Evolutionary conservation across 1,140 invertebrate genomes (phyloP).

Genomic region (Ctenoplectra terminalis): DNA sequence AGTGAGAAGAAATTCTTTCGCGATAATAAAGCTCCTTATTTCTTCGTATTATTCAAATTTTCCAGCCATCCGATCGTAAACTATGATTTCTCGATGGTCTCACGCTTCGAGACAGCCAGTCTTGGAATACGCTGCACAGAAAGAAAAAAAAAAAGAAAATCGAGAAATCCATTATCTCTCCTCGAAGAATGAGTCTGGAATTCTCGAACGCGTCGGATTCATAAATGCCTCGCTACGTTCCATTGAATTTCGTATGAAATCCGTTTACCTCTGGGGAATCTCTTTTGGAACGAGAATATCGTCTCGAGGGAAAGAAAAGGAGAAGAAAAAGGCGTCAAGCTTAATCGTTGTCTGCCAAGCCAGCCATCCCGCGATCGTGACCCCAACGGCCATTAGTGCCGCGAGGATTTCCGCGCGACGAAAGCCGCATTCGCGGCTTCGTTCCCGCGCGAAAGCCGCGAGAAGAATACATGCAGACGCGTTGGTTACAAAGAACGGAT

Average conservation of each 20-base stretch:
- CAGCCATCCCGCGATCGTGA: neutral
- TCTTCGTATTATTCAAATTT: constrained; percentile 44
- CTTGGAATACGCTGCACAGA: neutral
- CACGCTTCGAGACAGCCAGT: neutral
- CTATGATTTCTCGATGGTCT: neutral
- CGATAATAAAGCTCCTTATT: constrained; percentile 48
- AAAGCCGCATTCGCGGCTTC: neutral
- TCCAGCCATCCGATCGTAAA: neutral
- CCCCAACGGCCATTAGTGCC: constrained; percentile 26
- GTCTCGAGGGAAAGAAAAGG: neutral
- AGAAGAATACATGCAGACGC: neutral
- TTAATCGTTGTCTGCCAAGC: constrained; percentile 37
- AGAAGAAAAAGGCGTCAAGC: neutral
- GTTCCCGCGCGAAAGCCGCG: neutral
- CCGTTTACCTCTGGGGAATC: neutral
- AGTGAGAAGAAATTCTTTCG: constrained; percentile 4
- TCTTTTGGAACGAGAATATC: neutral
- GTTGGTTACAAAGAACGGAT: neutral
- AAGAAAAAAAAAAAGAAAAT: neutral
- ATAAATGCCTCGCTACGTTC: constrained; percentile 20
- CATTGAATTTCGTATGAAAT: constrained; percentile 32
- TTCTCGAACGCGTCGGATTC: neutral
- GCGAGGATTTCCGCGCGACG: neutral
- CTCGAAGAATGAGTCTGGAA: neutral
- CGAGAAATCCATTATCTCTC: constrained; percentile 9